phyloP scores from a whole-genome alignment of 64 coral and sea anemone genomes.

The Pocillopora damicornis region DNA sequence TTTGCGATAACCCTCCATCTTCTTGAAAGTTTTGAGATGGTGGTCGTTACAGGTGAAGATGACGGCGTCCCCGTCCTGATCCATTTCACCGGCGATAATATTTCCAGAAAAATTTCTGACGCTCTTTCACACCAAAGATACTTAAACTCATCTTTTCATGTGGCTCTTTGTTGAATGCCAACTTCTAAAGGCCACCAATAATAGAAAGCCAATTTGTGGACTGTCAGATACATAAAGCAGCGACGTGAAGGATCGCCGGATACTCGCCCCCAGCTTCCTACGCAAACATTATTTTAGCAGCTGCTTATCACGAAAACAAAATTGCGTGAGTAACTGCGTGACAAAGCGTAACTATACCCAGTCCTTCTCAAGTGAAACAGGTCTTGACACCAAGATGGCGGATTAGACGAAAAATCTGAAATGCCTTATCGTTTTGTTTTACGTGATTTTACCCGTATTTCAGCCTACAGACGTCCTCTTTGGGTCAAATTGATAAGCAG shows the following conservation, averaged over 20 bases:
- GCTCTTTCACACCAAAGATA: no score
- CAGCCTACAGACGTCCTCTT: background rate
- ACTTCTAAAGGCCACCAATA: background rate
- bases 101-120: background rate
- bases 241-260: background rate
- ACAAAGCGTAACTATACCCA: conserved; percentile 27
- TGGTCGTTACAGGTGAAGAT: conserved; percentile 66
- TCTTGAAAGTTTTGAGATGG: conserved; percentile 64
- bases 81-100: conserved; percentile 46
- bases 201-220: background rate
- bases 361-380: background rate
- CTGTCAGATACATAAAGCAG: background rate
- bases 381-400: conserved; percentile 46
- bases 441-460: background rate
- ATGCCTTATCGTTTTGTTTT: conserved; percentile 22
- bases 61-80: conserved; percentile 62
- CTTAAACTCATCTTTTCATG: background rate
- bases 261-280: conserved; percentile 14
- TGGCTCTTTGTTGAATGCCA: background rate
- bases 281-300: background rate
- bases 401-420: conserved; percentile 6
- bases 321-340: background rate
- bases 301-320: background rate
- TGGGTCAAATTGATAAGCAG: background rate
- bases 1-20: conserved; percentile 83